phyloP scores from a whole-genome alignment of 1,140 invertebrate species.

The Acromyrmex echinatior region DNA sequence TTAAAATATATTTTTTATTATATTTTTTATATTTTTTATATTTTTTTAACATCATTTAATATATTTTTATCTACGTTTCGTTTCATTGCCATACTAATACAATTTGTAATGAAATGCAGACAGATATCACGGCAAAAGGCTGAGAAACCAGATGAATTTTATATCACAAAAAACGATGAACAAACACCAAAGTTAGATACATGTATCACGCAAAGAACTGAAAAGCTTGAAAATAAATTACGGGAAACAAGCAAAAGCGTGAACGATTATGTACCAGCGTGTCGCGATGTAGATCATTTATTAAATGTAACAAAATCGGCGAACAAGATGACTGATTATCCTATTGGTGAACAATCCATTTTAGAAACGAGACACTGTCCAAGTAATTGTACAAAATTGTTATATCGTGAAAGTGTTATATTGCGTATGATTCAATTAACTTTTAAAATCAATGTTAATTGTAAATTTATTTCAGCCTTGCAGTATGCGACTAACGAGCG shows the following conservation, averaged over 20 bases:
- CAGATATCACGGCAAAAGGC: slow-evolving; percentile 58
- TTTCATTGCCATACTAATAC: background rate
- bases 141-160: slow-evolving; percentile 63
- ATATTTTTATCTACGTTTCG: background rate
- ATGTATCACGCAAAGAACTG: background rate
- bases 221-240: background rate
- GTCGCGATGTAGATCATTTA: background rate
- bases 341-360: background rate
- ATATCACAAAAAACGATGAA: slow-evolving; percentile 39
- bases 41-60: background rate
- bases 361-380: slow-evolving; percentile 56
- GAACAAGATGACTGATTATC: background rate
- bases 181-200: background rate
- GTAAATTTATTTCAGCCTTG: slow-evolving; percentile 7
- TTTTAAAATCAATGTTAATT: background rate
- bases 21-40: background rate
- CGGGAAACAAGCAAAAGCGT: background rate
- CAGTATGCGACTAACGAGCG: background rate
- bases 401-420: background rate
- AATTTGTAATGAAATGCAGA: slow-evolving; percentile 48
- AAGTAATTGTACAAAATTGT: slow-evolving; percentile 1
- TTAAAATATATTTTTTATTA: background rate
- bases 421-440: background rate
- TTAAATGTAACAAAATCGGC: background rate
- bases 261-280: background rate